Evolutionary conservation across 2,888 invertebrate species (phyloP), one percentile per base, ranked within the genome.

Genomic region (Diaprepes abbreviatus): DNA sequence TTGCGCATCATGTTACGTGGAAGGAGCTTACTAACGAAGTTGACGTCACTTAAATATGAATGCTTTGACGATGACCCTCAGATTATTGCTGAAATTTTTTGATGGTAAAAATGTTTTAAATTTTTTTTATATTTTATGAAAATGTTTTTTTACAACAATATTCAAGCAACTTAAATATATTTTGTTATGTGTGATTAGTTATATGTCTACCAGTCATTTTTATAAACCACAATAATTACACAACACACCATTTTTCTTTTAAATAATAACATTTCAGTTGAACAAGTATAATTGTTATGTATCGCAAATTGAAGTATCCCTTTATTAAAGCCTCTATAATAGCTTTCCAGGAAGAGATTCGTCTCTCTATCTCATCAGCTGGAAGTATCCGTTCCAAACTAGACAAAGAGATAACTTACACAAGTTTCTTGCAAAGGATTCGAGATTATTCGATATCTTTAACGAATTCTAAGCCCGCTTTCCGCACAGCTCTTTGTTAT

Each of bases 361-460:
- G 43, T 24, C 28, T 64, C 31, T 65, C 17, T 66, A 66, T 59
- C 66, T 59, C 66, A 59, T 66, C 65, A 57, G 48, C 33, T 36
- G n/a, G 65, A 19, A 58, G 21, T 45, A 55, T 43, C 48, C 57
- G 65, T 21, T 45, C 43, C 31, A 17, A 5, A 43, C 58, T 66
- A 66, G 59, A 66, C 66, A 66, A 66, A 66, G 66, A 59, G 59
- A 59, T 38, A 50, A 50, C 58, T 58, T 28, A 59, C 28, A 52
- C 38, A 50, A 66, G 40, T 59, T 45, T 48, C 59, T 52, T 58
- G 58, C 19, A 17, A 38, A 33, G 52, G 66, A 59, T 52, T 66
- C 59, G 31, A 45, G 38, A 40, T 59, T 38, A 66, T 66, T 57
- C 55, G 68, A 63, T 63, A 68, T 62, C 63, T 62, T 31, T 63